Base-by-base conservation (phyloP, 1,140 invertebrate species). In the Megalonaias nervosa region DNA sequence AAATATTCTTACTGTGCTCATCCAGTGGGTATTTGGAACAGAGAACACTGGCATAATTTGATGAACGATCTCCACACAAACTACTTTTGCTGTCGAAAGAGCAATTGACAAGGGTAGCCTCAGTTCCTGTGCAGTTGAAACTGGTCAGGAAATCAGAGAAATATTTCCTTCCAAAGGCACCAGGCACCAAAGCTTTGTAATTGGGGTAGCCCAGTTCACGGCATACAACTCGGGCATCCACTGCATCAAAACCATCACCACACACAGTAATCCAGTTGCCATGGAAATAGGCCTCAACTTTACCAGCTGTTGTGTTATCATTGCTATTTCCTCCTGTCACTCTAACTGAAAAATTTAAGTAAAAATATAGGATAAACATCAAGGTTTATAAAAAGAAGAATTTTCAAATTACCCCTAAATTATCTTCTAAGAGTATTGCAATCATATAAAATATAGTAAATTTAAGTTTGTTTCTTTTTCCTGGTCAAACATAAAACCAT, bases 181-280 rank as follows among this genome's bases (percentile, higher is more conserved):
- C 80, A 55, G 82, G 70, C 17, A 78, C 75, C 6, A 86, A 74
- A 23, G 81, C 64, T 38, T 80, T 81, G 31, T 74, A 77, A 61
- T 82, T 58, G 6, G 58, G 62, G 75, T 83, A 88, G 92, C 88
- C 89, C 11, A 90, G 74, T 71, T 88, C 85, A 57, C 67, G 70
- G 71, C 89, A 90, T 1, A 86, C 83, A 48, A 89, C 84, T 15
- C 60, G 60, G 15, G 87, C 88, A 56, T 87, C 84, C 0, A 21
- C 68, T 6, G 80, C 59, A 67, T 84, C 85, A 81, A 89, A 89
- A 14, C 75, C 67, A 61, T 86, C 78, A 6, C 77, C 82, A 75
- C 88, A 90, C 16, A 87, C 79, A 9, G 80, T 85, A 14, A 81
- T 82, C 89, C 87, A 88, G 19, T 60, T 73, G 21, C 79, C 79